Percentiles rank a stretch among this genome's conserved stretches.
These are phyloP conservation scores for Vanessa cardui DNA, from an alignment of 2,888 invertebrate genomes.

Conservation along the genomic window DNA sequence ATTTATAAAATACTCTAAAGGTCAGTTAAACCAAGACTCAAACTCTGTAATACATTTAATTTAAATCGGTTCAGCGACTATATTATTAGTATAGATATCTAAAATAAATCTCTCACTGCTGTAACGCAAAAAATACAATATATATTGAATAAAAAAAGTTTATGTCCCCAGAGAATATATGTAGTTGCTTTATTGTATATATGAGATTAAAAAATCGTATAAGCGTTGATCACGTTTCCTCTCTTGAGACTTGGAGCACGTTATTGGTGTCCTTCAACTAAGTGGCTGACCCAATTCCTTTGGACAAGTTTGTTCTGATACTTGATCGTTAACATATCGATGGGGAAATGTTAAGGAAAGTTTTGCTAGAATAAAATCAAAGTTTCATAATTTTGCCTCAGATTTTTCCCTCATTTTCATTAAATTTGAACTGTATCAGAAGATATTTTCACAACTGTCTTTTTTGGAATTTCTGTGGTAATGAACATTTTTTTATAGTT, in stretches of 20 bases:
- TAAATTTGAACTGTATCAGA: not conserved
- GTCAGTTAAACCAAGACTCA: too few relatives aligned
- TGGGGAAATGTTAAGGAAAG: constrained; percentile 3
- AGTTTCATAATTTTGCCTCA: not conserved
- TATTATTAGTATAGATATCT: too few relatives aligned
- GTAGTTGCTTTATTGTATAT: constrained; percentile 14
- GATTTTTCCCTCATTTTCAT: not conserved
- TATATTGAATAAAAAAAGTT: not conserved
- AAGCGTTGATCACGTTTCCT: constrained; percentile 41
- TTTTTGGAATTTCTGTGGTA: too few relatives aligned
- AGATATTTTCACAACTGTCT: too few relatives aligned
- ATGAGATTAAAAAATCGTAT: constrained; percentile 35
- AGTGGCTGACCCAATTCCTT: constrained; percentile 41
- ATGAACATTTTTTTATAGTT: too few relatives aligned
- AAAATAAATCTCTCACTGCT: too few relatives aligned
- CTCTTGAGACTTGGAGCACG: constrained; percentile 38
- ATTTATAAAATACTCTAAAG: too few relatives aligned
- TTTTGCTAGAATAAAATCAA: constrained; percentile 7
- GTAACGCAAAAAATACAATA: too few relatives aligned
- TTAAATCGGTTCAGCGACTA: too few relatives aligned
- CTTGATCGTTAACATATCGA: constrained; percentile 31
- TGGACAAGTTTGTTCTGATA: constrained; percentile 37
- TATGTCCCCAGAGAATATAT: not conserved
- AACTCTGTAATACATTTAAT: too few relatives aligned
- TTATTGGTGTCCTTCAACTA: constrained; percentile 41